phyloP scores from a whole-genome alignment of 1,140 invertebrate genomes.

The Tribolium castaneum region DNA sequence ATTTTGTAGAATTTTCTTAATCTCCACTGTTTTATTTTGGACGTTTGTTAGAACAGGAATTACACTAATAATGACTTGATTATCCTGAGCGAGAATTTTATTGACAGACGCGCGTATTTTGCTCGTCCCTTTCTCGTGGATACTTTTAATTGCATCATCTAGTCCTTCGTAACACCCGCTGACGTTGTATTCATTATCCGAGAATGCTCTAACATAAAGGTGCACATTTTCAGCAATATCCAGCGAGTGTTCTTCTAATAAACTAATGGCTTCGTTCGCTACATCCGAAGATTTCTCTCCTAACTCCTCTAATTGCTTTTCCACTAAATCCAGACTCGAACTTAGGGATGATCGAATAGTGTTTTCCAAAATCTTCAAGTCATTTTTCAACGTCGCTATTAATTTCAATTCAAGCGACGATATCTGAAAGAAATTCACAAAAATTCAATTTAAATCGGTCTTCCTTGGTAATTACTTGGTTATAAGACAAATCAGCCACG shows the following conservation, averaged over 20 bases:
- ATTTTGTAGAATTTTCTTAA: too few species aligned
- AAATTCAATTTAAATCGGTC: background rate
- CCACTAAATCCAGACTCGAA: background rate
- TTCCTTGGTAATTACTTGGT: background rate
- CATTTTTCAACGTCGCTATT: background rate
- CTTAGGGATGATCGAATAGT: too few species aligned
- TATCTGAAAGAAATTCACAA: background rate
- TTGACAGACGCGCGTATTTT: too few species aligned
- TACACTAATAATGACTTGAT: too few species aligned
- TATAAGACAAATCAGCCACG: background rate
- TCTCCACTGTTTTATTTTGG: too few species aligned
- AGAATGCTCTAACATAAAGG: background rate
- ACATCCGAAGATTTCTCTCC: background rate
- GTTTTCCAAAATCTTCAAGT: background rate
- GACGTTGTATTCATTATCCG: background rate
- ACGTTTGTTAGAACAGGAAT: too few species aligned
- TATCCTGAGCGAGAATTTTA: too few species aligned
- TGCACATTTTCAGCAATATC: background rate
- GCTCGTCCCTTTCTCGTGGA: too few species aligned
- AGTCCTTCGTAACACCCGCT: background rate
- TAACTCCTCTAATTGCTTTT: background rate
- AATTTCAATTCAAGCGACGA: background rate
- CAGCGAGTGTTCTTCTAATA: background rate
- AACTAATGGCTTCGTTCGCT: background rate
- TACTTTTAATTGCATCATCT: background rate